phyloP scores from a whole-genome alignment of 2,113 vertebrate genomes.

The Prolemur simus region DNA sequence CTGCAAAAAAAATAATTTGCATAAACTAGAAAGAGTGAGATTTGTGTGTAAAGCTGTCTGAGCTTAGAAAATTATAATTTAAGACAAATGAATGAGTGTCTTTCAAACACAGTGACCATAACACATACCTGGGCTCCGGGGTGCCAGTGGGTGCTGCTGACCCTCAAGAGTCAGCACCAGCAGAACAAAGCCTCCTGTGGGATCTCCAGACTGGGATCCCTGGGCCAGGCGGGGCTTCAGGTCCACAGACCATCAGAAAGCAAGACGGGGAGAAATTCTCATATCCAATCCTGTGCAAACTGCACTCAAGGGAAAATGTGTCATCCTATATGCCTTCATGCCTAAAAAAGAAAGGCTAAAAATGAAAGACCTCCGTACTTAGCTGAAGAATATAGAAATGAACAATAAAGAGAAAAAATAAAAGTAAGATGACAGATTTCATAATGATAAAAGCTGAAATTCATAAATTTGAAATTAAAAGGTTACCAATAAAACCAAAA shows the following conservation, averaged over 20 bases:
- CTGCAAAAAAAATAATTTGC: neutral
- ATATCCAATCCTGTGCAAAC: neutral
- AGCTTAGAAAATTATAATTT: neutral
- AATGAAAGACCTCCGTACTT: neutral
- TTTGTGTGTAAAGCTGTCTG: neutral
- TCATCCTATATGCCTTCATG: neutral
- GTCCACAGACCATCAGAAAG: neutral
- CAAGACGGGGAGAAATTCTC: neutral
- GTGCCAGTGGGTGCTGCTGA: too few species aligned
- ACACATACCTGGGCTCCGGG: neutral
- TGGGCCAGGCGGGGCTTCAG: fast-evolving
- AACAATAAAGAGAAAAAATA: neutral
- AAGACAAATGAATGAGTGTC: neutral
- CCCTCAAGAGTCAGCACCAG: too few species aligned
- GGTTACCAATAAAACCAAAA: neutral
- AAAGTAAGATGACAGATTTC: neutral
- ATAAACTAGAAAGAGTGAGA: neutral
- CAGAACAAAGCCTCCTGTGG: too few species aligned
- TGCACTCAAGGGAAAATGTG: neutral
- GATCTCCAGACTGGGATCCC: neutral
- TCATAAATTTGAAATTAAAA: neutral
- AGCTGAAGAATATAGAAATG: neutral
- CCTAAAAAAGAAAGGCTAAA: neutral
- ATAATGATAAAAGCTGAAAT: neutral
- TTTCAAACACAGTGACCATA: neutral